A percentile compares a stretch with the other conserved stretches of the same genome.
These are phyloP conservation scores for Zaprionus tsacasi DNA, from an alignment of 1,140 invertebrate genomes.

Conservation along the genomic window DNA sequence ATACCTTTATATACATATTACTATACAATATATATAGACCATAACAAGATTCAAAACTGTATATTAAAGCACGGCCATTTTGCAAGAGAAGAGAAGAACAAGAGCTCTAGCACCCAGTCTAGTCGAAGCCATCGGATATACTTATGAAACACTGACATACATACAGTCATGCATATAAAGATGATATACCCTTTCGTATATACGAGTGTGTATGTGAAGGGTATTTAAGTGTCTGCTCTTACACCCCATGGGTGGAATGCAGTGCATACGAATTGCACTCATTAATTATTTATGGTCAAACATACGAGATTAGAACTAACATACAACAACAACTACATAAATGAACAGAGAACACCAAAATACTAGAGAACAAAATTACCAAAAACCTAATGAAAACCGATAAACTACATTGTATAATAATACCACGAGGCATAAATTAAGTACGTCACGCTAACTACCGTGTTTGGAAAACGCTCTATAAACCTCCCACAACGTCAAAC, in stretches of 20 bases:
- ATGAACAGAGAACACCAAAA: slow-evolving; percentile 45
- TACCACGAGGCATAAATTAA: slow-evolving; percentile 47
- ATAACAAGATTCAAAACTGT: slow-evolving; percentile 39
- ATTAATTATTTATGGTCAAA: slow-evolving; percentile 41
- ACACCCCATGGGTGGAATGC: slow-evolving; percentile 75
- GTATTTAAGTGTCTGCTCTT: slow-evolving; percentile 69
- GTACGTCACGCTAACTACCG: slow-evolving; percentile 42
- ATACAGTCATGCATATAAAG: not conserved
- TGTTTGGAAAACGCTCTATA: slow-evolving; percentile 40
- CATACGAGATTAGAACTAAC: slow-evolving; percentile 35
- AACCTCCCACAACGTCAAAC: slow-evolving; percentile 24
- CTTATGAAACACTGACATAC: slow-evolving; percentile 16
- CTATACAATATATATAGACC: slow-evolving; percentile 22
- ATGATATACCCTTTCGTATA: slow-evolving; percentile 3
- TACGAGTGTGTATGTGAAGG: slow-evolving; percentile 19
- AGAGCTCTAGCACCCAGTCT: slow-evolving; percentile 18
- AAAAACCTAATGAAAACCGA: slow-evolving; percentile 12
- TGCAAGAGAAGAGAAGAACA: slow-evolving; percentile 8
- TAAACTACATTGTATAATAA: slow-evolving; percentile 48
- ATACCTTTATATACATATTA: slow-evolving; percentile 35
- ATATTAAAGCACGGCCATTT: slow-evolving; percentile 55
- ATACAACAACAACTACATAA: slow-evolving; percentile 15
- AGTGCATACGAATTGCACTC: slow-evolving; percentile 68
- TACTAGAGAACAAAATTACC: slow-evolving; percentile 12
- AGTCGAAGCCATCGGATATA: slow-evolving; percentile 59